Evolutionary conservation across 2,113 vertebrate species (phyloP).

Genomic region (Larimichthys polyactis): DNA sequence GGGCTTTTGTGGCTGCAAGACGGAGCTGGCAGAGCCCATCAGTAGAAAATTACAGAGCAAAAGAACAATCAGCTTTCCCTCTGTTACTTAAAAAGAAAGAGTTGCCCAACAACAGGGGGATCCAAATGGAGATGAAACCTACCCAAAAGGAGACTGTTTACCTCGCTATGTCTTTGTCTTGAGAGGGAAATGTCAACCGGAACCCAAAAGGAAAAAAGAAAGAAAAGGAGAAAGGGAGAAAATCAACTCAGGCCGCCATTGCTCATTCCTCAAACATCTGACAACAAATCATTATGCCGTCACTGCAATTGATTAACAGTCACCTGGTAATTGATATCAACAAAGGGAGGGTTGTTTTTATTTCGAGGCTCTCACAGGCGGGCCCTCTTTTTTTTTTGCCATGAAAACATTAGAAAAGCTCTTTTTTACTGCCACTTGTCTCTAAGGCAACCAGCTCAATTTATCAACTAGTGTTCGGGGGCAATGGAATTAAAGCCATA

Average conservation of each 20-base stretch:
- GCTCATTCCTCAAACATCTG: constrained; percentile 87
- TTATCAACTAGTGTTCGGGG: constrained; percentile 71
- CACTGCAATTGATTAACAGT: constrained; percentile 94
- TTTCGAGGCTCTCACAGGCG: constrained; percentile 52
- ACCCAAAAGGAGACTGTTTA: constrained; percentile 70
- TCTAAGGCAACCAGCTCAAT: constrained; percentile 72
- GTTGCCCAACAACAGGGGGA: constrained; percentile 66
- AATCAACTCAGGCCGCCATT: constrained; percentile 66
- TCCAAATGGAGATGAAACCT: constrained; percentile 66
- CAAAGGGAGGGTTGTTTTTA: constrained; percentile 78
- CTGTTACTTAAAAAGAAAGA: constrained; percentile 78
- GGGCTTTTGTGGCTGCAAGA: constrained; percentile 79
- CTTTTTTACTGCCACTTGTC: constrained; percentile 59
- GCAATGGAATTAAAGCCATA: constrained; percentile 74
- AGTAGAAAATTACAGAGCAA: constrained; percentile 82
- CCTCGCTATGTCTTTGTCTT: constrained; percentile 64
- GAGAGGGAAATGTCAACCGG: constrained; percentile 69
- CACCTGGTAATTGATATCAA: constrained; percentile 96
- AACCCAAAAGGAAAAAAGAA: constrained; percentile 44
- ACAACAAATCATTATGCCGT: constrained; percentile 95
- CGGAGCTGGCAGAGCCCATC: constrained; percentile 79
- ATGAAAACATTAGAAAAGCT: constrained; percentile 65
- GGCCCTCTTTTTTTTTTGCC: constrained; percentile 32
- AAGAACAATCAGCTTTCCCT: constrained; percentile 77
- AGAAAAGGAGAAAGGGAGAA: constrained; percentile 53